phyloP scores from a whole-genome alignment of 2,797 vertebrate genomes.

The Tiaroga cobitis region DNA sequence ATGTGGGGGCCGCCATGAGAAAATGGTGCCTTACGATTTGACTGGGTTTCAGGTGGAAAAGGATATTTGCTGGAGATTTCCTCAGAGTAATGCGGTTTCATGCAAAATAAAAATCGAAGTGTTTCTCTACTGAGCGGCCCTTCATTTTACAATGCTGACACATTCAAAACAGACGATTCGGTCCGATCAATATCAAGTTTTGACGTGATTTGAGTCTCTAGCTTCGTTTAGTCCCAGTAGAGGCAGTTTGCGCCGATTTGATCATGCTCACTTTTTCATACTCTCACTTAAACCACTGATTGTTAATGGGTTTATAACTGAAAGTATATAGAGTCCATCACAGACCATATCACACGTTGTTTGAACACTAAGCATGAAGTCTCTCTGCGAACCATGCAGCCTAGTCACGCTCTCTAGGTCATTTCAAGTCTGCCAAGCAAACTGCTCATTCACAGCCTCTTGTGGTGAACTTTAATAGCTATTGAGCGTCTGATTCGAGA shows the following conservation, averaged over 20 bases:
- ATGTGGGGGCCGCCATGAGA: neutral
- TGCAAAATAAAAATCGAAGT: neutral
- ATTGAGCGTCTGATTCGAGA: conserved; percentile 37
- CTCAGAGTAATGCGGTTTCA: neutral
- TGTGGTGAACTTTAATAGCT: conserved; percentile 20
- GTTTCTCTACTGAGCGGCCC: neutral
- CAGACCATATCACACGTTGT: conserved; percentile 24
- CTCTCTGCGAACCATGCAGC: neutral
- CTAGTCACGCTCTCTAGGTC: conserved; percentile 1
- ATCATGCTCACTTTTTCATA: neutral
- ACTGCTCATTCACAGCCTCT: conserved; percentile 5
- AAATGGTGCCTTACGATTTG: conserved; percentile 38
- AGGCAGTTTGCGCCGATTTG: neutral
- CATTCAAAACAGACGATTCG: neutral
- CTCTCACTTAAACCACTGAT: neutral
- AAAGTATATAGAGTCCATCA: neutral
- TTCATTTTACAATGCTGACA: conserved; percentile 7
- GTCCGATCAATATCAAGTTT: neutral
- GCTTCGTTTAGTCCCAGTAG: conserved; percentile 11
- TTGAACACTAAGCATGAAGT: conserved; percentile 35
- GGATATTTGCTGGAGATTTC: neutral
- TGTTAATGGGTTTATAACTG: neutral
- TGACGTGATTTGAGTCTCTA: neutral
- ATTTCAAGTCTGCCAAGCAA: conserved; percentile 26
- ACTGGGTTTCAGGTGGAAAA: conserved; percentile 4